Conservation (phyloP, 2,888 invertebrate genomes). For the Catocala sponsa region DNA sequence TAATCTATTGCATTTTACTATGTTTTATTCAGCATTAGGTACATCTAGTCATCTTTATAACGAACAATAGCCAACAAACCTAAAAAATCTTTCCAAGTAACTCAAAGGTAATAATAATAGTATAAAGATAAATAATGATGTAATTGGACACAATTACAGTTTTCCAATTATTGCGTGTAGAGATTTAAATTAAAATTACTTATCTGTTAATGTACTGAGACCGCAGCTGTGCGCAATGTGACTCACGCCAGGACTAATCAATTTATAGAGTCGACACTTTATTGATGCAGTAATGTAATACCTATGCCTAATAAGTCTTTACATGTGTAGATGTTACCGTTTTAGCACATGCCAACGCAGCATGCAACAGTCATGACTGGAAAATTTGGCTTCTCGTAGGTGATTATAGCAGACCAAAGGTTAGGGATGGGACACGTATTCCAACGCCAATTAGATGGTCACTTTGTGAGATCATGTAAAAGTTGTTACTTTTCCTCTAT, state of each 20-base stretch:
- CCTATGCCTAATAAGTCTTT: not conserved
- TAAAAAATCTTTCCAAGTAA: not conserved
- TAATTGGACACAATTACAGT: constrained; percentile 49
- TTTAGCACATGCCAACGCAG: too few species aligned
- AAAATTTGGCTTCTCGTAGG: too few species aligned
- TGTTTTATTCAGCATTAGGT: too few species aligned
- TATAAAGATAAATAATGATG: constrained; percentile 36
- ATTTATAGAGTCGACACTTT: constrained; percentile 6
- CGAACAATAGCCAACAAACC: not conserved
- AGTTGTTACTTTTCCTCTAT: too few species aligned
- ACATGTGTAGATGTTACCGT: too few species aligned
- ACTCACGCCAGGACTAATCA: constrained; percentile 44
- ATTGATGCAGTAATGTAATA: not conserved
- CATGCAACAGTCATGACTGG: too few species aligned
- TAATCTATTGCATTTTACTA: too few species aligned
- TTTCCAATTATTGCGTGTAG: constrained; percentile 49
- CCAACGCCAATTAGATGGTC: too few species aligned
- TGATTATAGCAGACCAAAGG: too few species aligned
- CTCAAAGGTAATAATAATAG: constrained; percentile 13
- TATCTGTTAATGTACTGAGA: constrained; percentile 53
- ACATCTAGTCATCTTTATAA: too few species aligned
- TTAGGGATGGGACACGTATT: too few species aligned
- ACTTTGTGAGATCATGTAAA: too few species aligned
- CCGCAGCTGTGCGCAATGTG: constrained; percentile 54
- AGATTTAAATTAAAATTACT: constrained; percentile 59